These are phyloP conservation scores for Cephus rjabovi DNA, from an alignment of 2,888 invertebrate genomes.

Conservation along the genomic window DNA sequence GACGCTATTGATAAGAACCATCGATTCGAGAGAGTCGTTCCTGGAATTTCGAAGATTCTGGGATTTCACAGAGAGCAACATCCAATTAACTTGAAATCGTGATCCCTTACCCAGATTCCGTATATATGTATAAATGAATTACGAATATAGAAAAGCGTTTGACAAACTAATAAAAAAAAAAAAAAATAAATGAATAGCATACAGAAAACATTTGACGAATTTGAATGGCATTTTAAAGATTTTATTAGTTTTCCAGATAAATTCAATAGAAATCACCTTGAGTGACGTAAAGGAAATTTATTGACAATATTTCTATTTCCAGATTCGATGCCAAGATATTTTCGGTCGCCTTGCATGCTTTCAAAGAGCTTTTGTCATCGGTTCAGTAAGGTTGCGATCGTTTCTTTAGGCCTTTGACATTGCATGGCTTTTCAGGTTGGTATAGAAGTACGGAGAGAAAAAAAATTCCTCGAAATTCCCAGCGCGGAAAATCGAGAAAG, in stretches of 20 bases:
- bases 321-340: not conserved
- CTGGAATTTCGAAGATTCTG: not conserved
- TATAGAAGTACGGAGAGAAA: not conserved
- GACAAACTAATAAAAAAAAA: not conserved
- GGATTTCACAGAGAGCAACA: not conserved
- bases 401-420: not conserved
- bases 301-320: not conserved
- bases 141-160: not conserved
- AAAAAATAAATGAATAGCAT: not conserved
- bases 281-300: not conserved
- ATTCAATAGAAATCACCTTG: not conserved
- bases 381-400: not conserved
- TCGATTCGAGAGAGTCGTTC: not conserved
- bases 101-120: not conserved
- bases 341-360: not conserved
- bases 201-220: not conserved
- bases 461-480: not conserved
- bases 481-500: not conserved
- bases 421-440: not conserved
- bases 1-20: not conserved
- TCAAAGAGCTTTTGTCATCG: not conserved
- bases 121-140: not conserved
- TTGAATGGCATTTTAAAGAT: not conserved
- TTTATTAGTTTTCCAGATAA: not conserved
- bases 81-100: too few species aligned